These are phyloP conservation scores for Chironomus tentans DNA, from an alignment of 2,888 invertebrate genomes.

Conservation along the genomic window DNA sequence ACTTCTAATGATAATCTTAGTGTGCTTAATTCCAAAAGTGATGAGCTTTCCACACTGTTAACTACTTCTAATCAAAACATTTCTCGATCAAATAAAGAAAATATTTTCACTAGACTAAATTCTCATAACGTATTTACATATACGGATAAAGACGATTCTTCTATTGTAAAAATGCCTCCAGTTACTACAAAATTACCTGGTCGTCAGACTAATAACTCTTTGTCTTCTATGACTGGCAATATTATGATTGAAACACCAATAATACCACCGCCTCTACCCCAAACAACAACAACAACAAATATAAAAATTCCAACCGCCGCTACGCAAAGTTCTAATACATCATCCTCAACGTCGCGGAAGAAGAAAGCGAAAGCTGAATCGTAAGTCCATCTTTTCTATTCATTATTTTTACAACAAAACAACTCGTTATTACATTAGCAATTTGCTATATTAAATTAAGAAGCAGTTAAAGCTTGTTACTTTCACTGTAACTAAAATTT, in stretches of 20 bases:
- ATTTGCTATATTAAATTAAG: not conserved
- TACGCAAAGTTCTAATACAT: not conserved
- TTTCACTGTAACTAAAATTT: too few relatives aligned
- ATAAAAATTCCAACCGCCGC: conserved; percentile 34
- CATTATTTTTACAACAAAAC: too few relatives aligned
- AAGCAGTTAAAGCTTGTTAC: not conserved
- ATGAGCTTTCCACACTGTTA: not conserved
- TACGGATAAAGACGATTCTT: not conserved
- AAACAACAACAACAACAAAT: conserved; percentile 33
- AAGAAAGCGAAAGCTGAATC: conserved; percentile 60
- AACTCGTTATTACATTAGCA: not conserved
- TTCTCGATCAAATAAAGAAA: not conserved
- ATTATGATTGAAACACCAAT: conserved; percentile 57
- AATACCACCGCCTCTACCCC: conserved; percentile 23
- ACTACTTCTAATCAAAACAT: not conserved
- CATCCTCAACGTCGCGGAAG: conserved; percentile 31
- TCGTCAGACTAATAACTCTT: conserved; percentile 77
- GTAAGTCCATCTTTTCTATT: conserved; percentile 41
- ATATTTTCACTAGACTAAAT: not conserved
- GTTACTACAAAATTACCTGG: conserved; percentile 47
- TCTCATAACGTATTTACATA: not conserved
- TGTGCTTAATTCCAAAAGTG: not conserved
- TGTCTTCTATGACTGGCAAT: conserved; percentile 75
- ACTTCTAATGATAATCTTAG: too few relatives aligned
- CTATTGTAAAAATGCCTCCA: conserved; percentile 37